phyloP scores from a whole-genome alignment of 2,113 vertebrate genomes.

The Notothenia rossii region DNA sequence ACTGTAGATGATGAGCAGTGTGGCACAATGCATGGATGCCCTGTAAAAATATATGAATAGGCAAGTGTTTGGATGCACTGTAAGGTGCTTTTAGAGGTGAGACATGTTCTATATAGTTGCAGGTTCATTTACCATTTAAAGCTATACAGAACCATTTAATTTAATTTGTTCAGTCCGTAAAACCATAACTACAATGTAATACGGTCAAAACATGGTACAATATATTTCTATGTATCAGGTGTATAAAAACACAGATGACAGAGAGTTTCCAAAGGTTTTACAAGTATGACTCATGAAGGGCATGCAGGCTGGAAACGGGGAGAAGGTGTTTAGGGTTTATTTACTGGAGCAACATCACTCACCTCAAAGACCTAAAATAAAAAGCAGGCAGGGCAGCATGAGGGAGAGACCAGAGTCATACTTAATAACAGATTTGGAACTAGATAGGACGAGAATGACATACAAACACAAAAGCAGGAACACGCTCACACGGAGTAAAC shows the following conservation, averaged over 20 bases:
- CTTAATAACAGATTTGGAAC: constrained; percentile 66
- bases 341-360: constrained; percentile 80
- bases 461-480: constrained; percentile 30
- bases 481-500: constrained; percentile 44
- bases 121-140: not conserved
- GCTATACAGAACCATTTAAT: not conserved
- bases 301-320: constrained; percentile 32
- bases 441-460: constrained; percentile 20
- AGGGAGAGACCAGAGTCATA: constrained; percentile 85
- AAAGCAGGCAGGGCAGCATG: constrained; percentile 90
- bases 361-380: constrained; percentile 98
- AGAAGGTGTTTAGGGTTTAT: constrained; percentile 4
- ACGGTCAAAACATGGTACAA: not conserved
- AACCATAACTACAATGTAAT: not conserved
- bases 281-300: constrained; percentile 60
- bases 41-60: too few species aligned
- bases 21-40: too few species aligned
- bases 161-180: not conserved
- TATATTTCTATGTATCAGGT: not conserved
- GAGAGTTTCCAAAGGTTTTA: constrained; percentile 24
- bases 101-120: too few species aligned
- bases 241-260: constrained; percentile 5
- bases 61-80: too few species aligned
- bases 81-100: too few species aligned
- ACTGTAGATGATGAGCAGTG: too few species aligned